These are phyloP conservation scores for Caenorhabditis virilis DNA, from an alignment of 2,888 invertebrate species.

Conservation along the genomic window DNA sequence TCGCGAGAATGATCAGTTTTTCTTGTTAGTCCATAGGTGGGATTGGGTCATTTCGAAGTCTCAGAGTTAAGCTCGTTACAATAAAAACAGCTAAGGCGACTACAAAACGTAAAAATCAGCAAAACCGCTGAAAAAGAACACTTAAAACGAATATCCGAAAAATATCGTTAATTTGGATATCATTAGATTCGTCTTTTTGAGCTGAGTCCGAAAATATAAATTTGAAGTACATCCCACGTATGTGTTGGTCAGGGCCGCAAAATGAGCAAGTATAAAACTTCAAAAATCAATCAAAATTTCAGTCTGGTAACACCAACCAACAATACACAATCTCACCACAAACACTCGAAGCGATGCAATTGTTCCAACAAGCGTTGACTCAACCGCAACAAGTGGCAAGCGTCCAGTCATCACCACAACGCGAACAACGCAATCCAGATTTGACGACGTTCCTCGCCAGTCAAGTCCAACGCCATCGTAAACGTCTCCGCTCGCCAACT, in stretches of 20 bases:
- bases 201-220: too few relatives aligned
- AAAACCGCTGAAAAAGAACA: too few relatives aligned
- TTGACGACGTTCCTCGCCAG: slow-evolving; percentile 22
- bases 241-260: too few relatives aligned
- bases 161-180: not conserved
- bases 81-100: too few relatives aligned
- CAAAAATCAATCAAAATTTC: not conserved
- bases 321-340: slow-evolving; percentile 15
- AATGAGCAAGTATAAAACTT: too few relatives aligned
- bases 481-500: slow-evolving; percentile 56
- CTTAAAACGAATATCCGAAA: not conserved
- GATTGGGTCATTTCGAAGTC: too few relatives aligned
- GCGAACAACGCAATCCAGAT: slow-evolving; percentile 2
- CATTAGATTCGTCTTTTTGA: too few relatives aligned
- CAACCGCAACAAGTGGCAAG: slow-evolving; percentile 6
- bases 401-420: slow-evolving; percentile 3
- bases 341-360: slow-evolving; percentile 46
- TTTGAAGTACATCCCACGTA: too few relatives aligned
- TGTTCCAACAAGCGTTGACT: slow-evolving; percentile 58
- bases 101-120: too few relatives aligned
- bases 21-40: too few relatives aligned
- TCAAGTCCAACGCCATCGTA: slow-evolving; percentile 59
- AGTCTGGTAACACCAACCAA: not conserved
- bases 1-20: too few relatives aligned
- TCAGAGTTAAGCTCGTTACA: too few relatives aligned